Percentiles rank a stretch among this genome's conserved stretches.
phyloP scores from a whole-genome alignment of 2,888 invertebrate species.

The Melanchra persicariae region DNA sequence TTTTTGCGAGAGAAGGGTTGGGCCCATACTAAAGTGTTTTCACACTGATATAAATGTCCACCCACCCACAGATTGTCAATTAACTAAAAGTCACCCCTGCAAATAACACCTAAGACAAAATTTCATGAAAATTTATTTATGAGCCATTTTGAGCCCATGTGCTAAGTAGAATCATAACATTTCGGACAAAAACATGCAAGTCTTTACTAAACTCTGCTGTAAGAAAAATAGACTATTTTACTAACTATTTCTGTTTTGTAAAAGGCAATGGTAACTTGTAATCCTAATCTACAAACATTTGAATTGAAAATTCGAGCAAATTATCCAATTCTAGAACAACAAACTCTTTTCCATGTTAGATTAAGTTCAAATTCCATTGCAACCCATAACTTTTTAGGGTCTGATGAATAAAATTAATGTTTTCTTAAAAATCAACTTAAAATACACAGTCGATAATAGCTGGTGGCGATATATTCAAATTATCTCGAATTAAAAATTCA shows the following conservation, averaged over 20 bases:
- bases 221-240: slow-evolving; percentile 36
- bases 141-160: not conserved
- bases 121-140: not conserved
- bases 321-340: not conserved
- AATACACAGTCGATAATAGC: not conserved
- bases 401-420: not conserved
- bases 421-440: not conserved
- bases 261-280: slow-evolving; percentile 43
- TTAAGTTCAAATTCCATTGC: not conserved
- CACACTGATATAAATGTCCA: no score
- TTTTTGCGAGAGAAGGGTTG: no score
- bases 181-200: not conserved
- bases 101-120: not conserved
- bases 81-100: no score
- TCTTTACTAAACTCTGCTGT: slow-evolving; percentile 8
- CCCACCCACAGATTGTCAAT: no score
- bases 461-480: not conserved
- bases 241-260: slow-evolving; percentile 20
- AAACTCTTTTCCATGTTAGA: not conserved
- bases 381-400: not conserved
- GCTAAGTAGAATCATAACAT: not conserved
- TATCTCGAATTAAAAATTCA: not conserved
- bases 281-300: slow-evolving; percentile 15
- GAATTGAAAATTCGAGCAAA: not conserved
- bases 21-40: no score